A percentile compares a stretch with the other conserved stretches of the same genome.
phyloP scores from a whole-genome alignment of 2,888 invertebrate genomes.

The Maniola hyperantus region DNA sequence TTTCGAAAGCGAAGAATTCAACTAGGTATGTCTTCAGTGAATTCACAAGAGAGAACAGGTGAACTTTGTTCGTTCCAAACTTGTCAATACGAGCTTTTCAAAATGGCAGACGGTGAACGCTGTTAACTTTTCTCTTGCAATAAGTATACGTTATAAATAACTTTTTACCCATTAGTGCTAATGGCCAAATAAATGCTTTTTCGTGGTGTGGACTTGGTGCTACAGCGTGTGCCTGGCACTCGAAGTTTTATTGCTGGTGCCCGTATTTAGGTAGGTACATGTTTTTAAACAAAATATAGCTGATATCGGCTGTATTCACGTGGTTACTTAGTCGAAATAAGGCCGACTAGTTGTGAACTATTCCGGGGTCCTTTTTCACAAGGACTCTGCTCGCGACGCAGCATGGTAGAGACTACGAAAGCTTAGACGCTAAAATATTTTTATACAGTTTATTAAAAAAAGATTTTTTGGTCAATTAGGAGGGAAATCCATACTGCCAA shows the following conservation, averaged over 20 bases:
- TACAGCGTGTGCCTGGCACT: not conserved
- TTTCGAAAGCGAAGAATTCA: slow-evolving; percentile 20
- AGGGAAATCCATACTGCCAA: too few species aligned
- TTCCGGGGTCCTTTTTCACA: too few species aligned
- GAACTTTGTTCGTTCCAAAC: slow-evolving; percentile 42
- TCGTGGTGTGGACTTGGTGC: not conserved
- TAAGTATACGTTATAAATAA: slow-evolving; percentile 18
- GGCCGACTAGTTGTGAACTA: too few species aligned
- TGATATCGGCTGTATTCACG: too few species aligned
- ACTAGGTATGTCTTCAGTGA: slow-evolving; percentile 35
- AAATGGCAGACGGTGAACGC: slow-evolving; percentile 41
- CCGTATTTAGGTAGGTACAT: too few species aligned
- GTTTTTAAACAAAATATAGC: too few species aligned
- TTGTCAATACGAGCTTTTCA: slow-evolving; percentile 45
- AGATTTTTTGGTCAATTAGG: too few species aligned
- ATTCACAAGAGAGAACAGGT: slow-evolving; percentile 44
- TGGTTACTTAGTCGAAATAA: too few species aligned
- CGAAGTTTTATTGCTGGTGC: not conserved
- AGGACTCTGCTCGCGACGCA: too few species aligned
- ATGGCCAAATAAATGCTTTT: slow-evolving; percentile 17
- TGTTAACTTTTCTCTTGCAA: slow-evolving; percentile 34
- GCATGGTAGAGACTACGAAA: too few species aligned
- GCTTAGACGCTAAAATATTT: too few species aligned
- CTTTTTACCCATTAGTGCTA: slow-evolving; percentile 21
- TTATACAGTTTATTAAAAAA: too few species aligned